Evolutionary conservation across 2,797 vertebrate species (phyloP).

Genomic region (Lutjanus argentimaculatus): DNA sequence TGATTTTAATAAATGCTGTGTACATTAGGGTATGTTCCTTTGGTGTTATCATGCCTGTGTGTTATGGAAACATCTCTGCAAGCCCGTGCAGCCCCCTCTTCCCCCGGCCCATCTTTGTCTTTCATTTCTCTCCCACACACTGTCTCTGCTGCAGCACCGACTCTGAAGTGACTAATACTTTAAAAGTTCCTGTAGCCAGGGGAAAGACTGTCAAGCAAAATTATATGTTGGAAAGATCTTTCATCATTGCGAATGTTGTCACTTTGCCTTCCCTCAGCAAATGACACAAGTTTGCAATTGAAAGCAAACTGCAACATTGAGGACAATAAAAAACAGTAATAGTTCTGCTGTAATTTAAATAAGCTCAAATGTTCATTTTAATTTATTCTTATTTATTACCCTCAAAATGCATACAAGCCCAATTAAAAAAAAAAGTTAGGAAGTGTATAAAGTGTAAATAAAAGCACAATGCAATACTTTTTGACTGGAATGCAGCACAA

Average conservation of each 20-base stretch:
- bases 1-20: constrained; percentile 57
- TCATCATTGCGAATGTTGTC: constrained; percentile 66
- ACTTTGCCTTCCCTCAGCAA: constrained; percentile 53
- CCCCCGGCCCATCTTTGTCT: constrained; percentile 47
- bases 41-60: constrained; percentile 40
- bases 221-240: constrained; percentile 68
- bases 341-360: constrained; percentile 6
- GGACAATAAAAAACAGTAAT: constrained; percentile 14
- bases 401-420: too few relatives aligned
- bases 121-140: constrained; percentile 73
- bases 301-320: constrained; percentile 46
- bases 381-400: background rate
- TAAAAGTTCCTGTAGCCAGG: constrained; percentile 72
- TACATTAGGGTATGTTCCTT: constrained; percentile 54
- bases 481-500: too few relatives aligned
- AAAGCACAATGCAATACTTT: too few relatives aligned
- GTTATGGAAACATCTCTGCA: constrained; percentile 46
- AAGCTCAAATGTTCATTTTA: background rate
- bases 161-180: constrained; percentile 76
- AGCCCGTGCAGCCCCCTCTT: constrained; percentile 32
- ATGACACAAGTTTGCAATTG: constrained; percentile 51
- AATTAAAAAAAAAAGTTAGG: too few relatives aligned
- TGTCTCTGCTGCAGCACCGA: constrained; percentile 48
- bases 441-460: too few relatives aligned
- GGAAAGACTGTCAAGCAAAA: constrained; percentile 74